phyloP scores from a whole-genome alignment of 2,797 vertebrate genomes.

The Nothura maculosa region DNA sequence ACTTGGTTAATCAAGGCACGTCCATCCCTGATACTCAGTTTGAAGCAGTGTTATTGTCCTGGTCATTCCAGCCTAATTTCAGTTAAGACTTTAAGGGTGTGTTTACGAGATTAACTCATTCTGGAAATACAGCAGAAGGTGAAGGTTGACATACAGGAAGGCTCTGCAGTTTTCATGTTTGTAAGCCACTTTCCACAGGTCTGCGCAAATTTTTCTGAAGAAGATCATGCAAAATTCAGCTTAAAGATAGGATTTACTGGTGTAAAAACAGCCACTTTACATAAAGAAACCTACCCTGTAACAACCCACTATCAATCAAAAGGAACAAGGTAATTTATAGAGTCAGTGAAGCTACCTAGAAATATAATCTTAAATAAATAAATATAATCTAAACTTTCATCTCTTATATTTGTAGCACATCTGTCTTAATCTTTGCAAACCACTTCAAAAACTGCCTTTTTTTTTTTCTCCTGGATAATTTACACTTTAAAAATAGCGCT shows the following conservation, averaged over 20 bases:
- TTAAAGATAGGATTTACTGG: not conserved
- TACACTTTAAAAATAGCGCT: not conserved
- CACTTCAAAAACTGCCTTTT: not conserved
- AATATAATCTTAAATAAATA: not conserved
- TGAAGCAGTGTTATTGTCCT: not conserved
- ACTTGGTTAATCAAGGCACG: not conserved
- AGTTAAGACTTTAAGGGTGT: not conserved
- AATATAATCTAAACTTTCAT: not conserved
- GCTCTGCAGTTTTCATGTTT: not conserved
- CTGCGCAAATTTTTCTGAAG: not conserved
- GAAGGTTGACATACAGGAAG: not conserved
- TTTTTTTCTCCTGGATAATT: not conserved
- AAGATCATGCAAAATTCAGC: not conserved
- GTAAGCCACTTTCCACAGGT: not conserved
- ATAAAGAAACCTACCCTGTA: accelerated
- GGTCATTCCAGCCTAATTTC: not conserved
- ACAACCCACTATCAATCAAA: not conserved
- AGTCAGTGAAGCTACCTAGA: not conserved
- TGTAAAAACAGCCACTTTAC: not conserved
- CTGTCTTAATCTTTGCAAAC: not conserved
- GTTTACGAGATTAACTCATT: not conserved
- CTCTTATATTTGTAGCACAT: not conserved
- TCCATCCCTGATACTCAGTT: not conserved
- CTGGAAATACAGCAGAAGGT: not conserved
- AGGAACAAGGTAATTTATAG: not conserved